A percentile compares a stretch with the other conserved stretches of the same genome.
Evolutionary conservation across 2,113 vertebrate genomes (phyloP).

Genomic region (Lycocorax pyrrhopterus): DNA sequence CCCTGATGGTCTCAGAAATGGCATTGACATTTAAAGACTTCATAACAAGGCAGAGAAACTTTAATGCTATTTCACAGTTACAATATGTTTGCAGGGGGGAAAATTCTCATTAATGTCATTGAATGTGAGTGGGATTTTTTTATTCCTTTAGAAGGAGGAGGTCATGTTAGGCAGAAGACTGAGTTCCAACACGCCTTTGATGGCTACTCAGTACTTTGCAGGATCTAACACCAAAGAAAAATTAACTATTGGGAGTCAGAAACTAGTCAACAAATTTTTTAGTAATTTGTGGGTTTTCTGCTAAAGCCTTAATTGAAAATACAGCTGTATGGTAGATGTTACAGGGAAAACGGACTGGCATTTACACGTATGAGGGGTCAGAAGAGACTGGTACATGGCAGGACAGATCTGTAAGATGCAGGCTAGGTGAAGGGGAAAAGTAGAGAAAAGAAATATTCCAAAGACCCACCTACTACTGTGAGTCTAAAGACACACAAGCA

Average conservation of each 20-base stretch:
- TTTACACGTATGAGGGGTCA: not conserved
- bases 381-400: not conserved
- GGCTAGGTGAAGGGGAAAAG: not conserved
- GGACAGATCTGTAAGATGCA: not conserved
- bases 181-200: not conserved
- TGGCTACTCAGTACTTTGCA: not conserved
- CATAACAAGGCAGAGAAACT: slow-evolving; percentile 60
- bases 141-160: not conserved
- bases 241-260: not conserved
- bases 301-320: not conserved
- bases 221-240: not conserved
- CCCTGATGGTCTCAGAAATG: slow-evolving; percentile 60
- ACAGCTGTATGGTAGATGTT: not conserved
- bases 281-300: not conserved
- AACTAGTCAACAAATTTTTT: not conserved
- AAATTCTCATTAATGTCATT: slow-evolving; percentile 46
- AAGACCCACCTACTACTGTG: not conserved
- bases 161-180: not conserved
- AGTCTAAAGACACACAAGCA: not conserved
- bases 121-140: not conserved
- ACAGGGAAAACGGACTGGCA: not conserved
- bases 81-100: slow-evolving; percentile 36
- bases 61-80: slow-evolving; percentile 64
- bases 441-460: not conserved
- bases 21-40: slow-evolving; percentile 66